These are phyloP conservation scores for Novumbra hubbsi DNA, from an alignment of 2,797 vertebrate genomes.

Conservation along the genomic window DNA sequence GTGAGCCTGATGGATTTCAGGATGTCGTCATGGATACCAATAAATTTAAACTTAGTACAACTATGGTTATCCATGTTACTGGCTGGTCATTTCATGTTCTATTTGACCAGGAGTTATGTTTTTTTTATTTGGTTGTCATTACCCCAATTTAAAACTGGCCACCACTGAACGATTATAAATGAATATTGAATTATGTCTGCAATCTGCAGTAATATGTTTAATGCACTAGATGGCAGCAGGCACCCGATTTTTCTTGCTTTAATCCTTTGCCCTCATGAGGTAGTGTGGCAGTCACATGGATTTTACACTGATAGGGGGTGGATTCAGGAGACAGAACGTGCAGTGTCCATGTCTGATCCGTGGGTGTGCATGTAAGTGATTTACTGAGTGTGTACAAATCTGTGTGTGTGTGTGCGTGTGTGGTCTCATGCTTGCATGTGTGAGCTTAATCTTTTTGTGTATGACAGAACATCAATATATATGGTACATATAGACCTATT, in stretches of 20 bases:
- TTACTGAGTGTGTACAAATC: background rate
- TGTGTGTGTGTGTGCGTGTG: background rate
- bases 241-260: constrained; percentile 43
- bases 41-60: constrained; percentile 26
- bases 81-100: constrained; percentile 1
- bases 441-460: background rate
- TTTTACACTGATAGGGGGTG: constrained; percentile 58
- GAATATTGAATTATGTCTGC: constrained; percentile 16
- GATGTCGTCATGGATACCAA: constrained; percentile 45
- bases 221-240: constrained; percentile 75
- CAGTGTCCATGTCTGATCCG: constrained; percentile 33
- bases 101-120: constrained; percentile 1
- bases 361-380: constrained; percentile 24
- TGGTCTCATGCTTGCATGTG: background rate
- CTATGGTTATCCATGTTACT: constrained; percentile 14
- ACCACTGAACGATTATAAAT: background rate
- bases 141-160: background rate
- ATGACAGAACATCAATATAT: background rate
- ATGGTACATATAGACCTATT: background rate
- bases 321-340: constrained; percentile 36
- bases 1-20: constrained; percentile 39
- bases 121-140: background rate
- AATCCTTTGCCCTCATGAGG: constrained; percentile 39
- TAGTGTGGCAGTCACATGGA: constrained; percentile 71
- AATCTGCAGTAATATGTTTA: constrained; percentile 14